Evolutionary conservation across 2,113 vertebrate species (phyloP).

Genomic region (Leptobrachium leishanense): DNA sequence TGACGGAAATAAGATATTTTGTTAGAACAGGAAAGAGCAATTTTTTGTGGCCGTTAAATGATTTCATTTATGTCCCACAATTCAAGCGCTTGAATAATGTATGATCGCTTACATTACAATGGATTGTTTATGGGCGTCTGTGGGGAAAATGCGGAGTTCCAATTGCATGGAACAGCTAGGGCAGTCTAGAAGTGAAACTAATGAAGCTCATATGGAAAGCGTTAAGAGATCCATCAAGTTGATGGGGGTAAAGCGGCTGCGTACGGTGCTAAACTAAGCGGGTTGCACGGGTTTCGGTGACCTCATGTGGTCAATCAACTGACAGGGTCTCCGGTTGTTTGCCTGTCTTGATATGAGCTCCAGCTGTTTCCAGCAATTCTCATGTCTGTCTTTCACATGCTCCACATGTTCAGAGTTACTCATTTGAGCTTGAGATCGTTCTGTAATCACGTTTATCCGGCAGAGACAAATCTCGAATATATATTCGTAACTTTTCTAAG

Average conservation of each 20-base stretch:
- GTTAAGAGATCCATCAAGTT: conserved; percentile 42
- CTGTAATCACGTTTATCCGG: neutral
- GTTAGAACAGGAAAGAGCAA: conserved; percentile 25
- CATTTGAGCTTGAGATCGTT: neutral
- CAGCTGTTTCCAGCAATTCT: conserved; percentile 39
- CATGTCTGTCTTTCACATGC: conserved; percentile 12
- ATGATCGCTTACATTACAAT: conserved; percentile 35
- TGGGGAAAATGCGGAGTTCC: conserved; percentile 45
- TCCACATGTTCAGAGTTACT: neutral
- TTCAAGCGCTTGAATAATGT: neutral
- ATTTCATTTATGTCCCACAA: conserved; percentile 50
- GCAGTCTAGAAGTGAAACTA: conserved; percentile 57
- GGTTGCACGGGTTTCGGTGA: conserved; percentile 33
- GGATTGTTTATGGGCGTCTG: conserved; percentile 42
- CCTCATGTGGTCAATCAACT: neutral
- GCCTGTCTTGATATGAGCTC: neutral
- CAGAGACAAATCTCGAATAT: neutral
- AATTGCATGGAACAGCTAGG: conserved; percentile 50
- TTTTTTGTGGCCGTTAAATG: conserved; percentile 38
- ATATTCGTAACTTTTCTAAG: neutral
- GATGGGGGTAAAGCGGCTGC: conserved; percentile 10
- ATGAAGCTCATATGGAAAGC: conserved; percentile 55
- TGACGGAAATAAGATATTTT: conserved; percentile 45
- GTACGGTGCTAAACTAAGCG: neutral
- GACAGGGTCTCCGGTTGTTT: conserved; percentile 43